These are phyloP conservation scores for Lanius collurio DNA, from an alignment of 2,113 vertebrate genomes.

Conservation along the genomic window DNA sequence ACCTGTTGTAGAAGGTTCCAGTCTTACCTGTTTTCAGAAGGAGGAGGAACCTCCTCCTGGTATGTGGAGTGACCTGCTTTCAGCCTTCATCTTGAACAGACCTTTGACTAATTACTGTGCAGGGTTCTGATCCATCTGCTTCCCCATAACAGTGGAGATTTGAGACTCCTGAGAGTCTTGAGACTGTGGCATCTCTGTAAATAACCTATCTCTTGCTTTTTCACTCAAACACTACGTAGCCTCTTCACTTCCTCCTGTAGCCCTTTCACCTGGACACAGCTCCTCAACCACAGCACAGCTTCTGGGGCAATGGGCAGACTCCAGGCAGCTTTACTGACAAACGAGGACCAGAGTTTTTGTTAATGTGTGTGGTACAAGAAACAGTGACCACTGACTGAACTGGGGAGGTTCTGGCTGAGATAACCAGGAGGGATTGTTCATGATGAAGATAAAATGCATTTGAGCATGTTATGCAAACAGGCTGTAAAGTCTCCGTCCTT, in stretches of 20 bases:
- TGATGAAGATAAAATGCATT: background rate
- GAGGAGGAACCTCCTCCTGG: background rate
- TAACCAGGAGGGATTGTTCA: background rate
- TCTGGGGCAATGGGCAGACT: background rate
- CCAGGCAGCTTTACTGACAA: background rate
- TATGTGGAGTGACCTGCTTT: background rate
- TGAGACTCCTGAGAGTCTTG: background rate
- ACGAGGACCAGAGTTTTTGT: background rate
- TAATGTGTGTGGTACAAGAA: background rate
- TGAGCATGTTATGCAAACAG: background rate
- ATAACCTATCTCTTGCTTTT: background rate
- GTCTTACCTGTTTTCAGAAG: background rate
- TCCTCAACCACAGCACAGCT: background rate
- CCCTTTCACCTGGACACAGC: background rate
- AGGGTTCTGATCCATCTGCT: background rate
- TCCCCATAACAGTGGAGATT: background rate
- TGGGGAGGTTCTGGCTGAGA: background rate
- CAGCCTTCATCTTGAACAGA: background rate
- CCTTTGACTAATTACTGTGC: background rate
- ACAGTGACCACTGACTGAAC: accelerated
- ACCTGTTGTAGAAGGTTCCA: background rate
- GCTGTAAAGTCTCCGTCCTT: background rate
- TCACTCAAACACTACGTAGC: background rate
- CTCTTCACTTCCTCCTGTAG: background rate
- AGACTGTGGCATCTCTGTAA: background rate